Percentiles rank a stretch among this genome's conserved stretches.
These are phyloP conservation scores for Apis mellifera DNA, from an alignment of 1,140 invertebrate genomes.

Conservation along the genomic window DNA sequence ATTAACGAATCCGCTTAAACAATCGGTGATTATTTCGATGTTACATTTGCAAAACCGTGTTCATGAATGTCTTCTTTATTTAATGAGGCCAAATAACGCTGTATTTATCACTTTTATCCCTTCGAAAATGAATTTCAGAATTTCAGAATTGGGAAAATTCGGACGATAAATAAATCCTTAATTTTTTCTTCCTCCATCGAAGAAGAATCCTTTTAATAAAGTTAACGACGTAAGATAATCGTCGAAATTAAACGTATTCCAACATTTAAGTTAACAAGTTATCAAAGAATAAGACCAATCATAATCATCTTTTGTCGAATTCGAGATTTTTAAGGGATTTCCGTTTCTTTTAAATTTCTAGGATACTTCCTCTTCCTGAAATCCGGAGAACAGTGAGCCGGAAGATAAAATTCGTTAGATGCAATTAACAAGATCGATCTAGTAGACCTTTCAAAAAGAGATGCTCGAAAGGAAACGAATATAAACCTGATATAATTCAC, in stretches of 20 bases:
- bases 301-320: too few relatives aligned
- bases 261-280: too few relatives aligned
- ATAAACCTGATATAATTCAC: too few relatives aligned
- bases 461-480: background rate
- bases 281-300: too few relatives aligned
- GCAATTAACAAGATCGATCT: conserved; percentile 36
- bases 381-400: conserved; percentile 14
- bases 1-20: conserved; percentile 7
- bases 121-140: background rate
- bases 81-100: background rate
- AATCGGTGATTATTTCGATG: conserved; percentile 4
- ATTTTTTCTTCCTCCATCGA: background rate
- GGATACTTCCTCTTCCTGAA: background rate
- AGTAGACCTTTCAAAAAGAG: conserved; percentile 3
- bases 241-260: too few relatives aligned
- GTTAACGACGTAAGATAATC: too few relatives aligned
- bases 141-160: too few relatives aligned
- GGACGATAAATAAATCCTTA: background rate
- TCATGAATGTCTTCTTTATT: background rate
- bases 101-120: background rate
- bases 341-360: too few relatives aligned
- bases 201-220: background rate
- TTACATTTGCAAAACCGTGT: background rate
- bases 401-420: conserved; percentile 28
- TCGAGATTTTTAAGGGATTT: too few relatives aligned